Base-by-base conservation (phyloP, 2,113 vertebrate genomes). In the Ginglymostoma cirratum region DNA sequence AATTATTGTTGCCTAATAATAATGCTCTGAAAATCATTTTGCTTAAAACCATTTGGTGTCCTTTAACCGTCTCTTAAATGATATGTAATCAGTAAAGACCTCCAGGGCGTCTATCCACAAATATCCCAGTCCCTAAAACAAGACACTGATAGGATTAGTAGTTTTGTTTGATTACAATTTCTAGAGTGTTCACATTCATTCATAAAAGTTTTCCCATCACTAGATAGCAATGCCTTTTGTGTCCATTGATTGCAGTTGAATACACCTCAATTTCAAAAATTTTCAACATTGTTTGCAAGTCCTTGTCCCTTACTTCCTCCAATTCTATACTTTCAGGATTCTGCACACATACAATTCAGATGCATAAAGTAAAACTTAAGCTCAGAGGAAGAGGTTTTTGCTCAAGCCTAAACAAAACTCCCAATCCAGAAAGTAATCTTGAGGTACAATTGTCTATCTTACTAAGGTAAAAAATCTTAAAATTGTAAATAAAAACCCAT, bases 91-190 rank as follows among this genome's bases (percentile, higher is more conserved):
- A 21, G 72, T 8, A 76, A 76, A 34, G 10, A 19, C 17, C 52
- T 86, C 83, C 17, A 45, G 19, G 17, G 42, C 48, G 48, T 86
- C 83, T 19, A 86, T 48, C 17, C 83, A 86, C 48, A 42, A 86
- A 86, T 45, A 17, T 48, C 19, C 23, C 38, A 48, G 83, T 3
- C 48, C 6, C 23, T 86, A 86, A 86, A 86, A 52, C 34, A 45
- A 89, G 48, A 52, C 27, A 15, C 45, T 89, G 52, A 15, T 89
- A 48, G 12, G 24, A 30, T 24, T 48, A 55, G 48, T 48, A 52
- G 24, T 87, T 87, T 87, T 42, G 48, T 4, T 87, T 27, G 85
- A 87, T 87, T 87, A 87, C 17, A 87, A 87, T 87, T 87, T 87
- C 30, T 23, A 27, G 45, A 27, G 10, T 89, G 23, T 42, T 87